Conservation (phyloP, 2,888 invertebrate species). For the Lydus trimaculatus region DNA sequence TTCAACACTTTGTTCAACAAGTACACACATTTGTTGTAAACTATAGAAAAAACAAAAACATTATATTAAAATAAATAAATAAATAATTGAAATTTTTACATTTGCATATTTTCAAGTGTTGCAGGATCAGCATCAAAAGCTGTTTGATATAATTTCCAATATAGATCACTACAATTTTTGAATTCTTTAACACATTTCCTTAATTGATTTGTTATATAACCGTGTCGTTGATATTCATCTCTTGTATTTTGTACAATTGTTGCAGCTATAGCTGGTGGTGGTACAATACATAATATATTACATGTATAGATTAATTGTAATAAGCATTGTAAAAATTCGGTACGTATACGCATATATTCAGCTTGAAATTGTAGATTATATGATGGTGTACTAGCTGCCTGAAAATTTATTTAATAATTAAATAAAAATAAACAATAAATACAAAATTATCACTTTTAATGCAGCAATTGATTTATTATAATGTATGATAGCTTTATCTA, state of each 20-base stretch:
- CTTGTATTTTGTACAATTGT: slow-evolving; percentile 79
- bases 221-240: slow-evolving; percentile 80
- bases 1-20: slow-evolving; percentile 79
- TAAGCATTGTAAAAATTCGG: slow-evolving; percentile 74
- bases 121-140: slow-evolving; percentile 87
- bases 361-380: slow-evolving; percentile 75
- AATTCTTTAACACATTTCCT: slow-evolving; percentile 78
- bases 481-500: slow-evolving; percentile 66
- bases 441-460: slow-evolving; percentile 59
- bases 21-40: slow-evolving; percentile 79
- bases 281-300: slow-evolving; percentile 83
- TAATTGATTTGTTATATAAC: slow-evolving; percentile 80
- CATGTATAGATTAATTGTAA: slow-evolving; percentile 74
- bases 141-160: slow-evolving; percentile 80
- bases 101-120: slow-evolving; percentile 76
- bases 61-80: neutral
- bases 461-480: slow-evolving; percentile 73
- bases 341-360: slow-evolving; percentile 79
- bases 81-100: slow-evolving; percentile 58
- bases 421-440: slow-evolving; percentile 9
- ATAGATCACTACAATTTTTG: slow-evolving; percentile 74
- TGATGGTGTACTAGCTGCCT: slow-evolving; percentile 73
- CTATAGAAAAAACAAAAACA: slow-evolving; percentile 58
- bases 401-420: slow-evolving; percentile 19
- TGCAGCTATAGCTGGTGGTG: slow-evolving; percentile 91